Percentiles rank a stretch among this genome's conserved stretches.
These are phyloP conservation scores for Conops quadrifasciatus DNA, from an alignment of 2,888 invertebrate species.

Conservation along the genomic window DNA sequence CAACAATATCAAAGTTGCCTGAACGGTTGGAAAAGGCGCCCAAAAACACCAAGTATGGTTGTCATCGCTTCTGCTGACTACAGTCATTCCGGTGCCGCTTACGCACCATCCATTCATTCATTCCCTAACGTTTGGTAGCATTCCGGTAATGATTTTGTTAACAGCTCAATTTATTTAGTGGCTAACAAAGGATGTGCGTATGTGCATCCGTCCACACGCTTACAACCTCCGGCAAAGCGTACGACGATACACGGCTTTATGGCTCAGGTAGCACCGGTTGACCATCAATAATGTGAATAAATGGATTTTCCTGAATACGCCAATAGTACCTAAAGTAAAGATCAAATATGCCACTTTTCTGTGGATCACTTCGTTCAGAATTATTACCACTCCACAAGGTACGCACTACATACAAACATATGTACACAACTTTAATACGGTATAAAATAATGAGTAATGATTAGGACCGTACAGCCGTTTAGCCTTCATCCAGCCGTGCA, in stretches of 20 bases:
- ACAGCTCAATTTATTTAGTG: slow-evolving; percentile 16
- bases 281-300: slow-evolving; percentile 1
- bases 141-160: slow-evolving; percentile 9
- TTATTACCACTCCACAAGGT: neutral
- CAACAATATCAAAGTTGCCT: neutral
- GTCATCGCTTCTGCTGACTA: no score
- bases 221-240: neutral
- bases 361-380: neutral
- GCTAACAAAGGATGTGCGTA: neutral
- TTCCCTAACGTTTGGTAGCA: neutral
- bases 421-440: no score
- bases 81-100: no score
- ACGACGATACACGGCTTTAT: neutral
- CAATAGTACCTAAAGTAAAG: neutral
- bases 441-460: no score
- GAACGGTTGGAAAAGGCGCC: neutral
- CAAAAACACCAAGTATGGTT: no score
- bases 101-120: neutral
- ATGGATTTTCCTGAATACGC: neutral
- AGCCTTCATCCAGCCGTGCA: neutral
- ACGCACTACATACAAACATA: no score
- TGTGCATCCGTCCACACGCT: neutral
- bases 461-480: no score
- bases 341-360: neutral
- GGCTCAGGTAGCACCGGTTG: neutral